phyloP scores from a whole-genome alignment of 2,797 vertebrate species.

The Neosilurus hyrtlii region DNA sequence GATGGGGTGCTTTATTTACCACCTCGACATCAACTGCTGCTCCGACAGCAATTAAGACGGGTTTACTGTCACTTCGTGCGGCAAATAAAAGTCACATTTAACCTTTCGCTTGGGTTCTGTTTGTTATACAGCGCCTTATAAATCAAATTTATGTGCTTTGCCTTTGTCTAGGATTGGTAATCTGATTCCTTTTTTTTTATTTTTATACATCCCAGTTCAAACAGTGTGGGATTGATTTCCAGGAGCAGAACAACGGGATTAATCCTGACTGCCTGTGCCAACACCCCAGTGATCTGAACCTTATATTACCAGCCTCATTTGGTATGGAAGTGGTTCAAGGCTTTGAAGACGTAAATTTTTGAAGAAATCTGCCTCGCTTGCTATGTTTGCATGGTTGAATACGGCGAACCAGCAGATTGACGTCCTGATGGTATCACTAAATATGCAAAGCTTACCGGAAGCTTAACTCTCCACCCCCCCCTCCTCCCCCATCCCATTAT shows the following conservation, averaged over 20 bases:
- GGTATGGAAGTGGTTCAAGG: background rate
- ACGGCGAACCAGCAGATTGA: background rate
- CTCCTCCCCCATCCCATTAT: too few relatives aligned
- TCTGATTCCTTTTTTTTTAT: background rate
- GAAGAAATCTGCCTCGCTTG: background rate
- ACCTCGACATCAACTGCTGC: background rate
- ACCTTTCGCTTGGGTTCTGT: background rate
- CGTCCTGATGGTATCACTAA: background rate
- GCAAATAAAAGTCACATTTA: background rate
- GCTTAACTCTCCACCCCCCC: too few relatives aligned
- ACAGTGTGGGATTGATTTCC: background rate
- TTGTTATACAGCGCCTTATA: background rate
- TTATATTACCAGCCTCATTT: background rate
- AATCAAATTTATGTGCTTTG: background rate
- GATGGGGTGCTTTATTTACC: slow-evolving; percentile 24
- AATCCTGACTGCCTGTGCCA: background rate
- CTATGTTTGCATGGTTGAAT: background rate
- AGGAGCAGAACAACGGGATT: background rate
- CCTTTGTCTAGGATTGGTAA: background rate
- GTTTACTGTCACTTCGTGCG: slow-evolving; percentile 1
- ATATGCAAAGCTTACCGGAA: too few relatives aligned
- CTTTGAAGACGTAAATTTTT: background rate
- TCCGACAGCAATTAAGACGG: background rate
- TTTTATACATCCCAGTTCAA: background rate
- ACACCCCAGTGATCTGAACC: background rate